Conservation (phyloP, 2,113 vertebrate species). For the Leptobrachium ailaonicum region DNA sequence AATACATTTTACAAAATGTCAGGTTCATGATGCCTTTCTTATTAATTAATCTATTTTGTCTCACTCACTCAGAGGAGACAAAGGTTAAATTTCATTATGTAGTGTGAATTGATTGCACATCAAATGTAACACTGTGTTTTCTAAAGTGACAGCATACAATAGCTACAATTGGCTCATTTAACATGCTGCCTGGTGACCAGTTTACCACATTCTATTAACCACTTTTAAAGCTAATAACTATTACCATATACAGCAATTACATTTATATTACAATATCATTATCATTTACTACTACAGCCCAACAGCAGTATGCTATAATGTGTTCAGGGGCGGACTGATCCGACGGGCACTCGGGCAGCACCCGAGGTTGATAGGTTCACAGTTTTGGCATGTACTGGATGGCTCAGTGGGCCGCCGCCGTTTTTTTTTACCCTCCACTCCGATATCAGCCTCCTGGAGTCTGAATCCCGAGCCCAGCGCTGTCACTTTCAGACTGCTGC, state of each 20-base stretch:
- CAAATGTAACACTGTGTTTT: not conserved
- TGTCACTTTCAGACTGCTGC: too few relatives aligned
- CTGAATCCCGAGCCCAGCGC: too few relatives aligned
- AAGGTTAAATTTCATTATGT: not conserved
- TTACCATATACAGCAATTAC: not conserved
- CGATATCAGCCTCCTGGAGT: too few relatives aligned
- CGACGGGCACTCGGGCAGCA: too few relatives aligned
- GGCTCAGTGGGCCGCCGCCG: too few relatives aligned
- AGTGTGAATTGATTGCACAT: not conserved
- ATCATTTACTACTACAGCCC: too few relatives aligned
- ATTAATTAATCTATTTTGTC: not conserved
- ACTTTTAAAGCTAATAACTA: not conserved
- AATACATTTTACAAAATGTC: not conserved
- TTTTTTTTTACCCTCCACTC: too few relatives aligned
- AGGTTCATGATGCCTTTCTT: not conserved
- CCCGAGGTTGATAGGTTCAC: too few relatives aligned
- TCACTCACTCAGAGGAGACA: not conserved
- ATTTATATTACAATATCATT: too few relatives aligned
- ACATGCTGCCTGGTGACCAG: not conserved
- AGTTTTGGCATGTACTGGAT: too few relatives aligned
- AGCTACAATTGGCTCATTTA: not conserved
- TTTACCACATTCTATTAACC: not conserved
- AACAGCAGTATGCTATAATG: too few relatives aligned
- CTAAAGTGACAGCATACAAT: not conserved
- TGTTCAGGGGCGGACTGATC: too few relatives aligned